Conservation (phyloP, 2,888 invertebrate species). For the Erynnis tages region DNA sequence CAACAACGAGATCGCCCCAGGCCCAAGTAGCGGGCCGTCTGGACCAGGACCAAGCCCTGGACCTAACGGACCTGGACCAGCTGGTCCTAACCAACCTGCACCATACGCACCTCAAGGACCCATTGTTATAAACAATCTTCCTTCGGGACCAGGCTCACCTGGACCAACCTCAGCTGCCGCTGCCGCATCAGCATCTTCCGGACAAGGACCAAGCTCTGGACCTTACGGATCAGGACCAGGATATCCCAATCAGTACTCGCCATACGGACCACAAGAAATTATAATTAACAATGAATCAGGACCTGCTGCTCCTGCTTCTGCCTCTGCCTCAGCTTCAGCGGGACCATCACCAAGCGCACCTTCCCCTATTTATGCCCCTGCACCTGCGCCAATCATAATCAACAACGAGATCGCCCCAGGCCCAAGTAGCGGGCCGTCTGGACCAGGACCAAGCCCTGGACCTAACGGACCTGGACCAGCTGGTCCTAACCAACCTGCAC, state of each 20-base stretch:
- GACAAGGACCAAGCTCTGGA: neutral
- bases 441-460: neutral
- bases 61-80: too few relatives aligned
- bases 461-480: too few relatives aligned
- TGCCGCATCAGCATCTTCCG: too few relatives aligned
- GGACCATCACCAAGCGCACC: neutral
- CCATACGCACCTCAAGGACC: neutral
- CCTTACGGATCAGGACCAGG: neutral
- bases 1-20: too few relatives aligned
- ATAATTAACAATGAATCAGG: neutral
- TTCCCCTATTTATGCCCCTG: too few relatives aligned
- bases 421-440: too few relatives aligned
- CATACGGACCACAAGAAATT: neutral
- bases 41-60: neutral
- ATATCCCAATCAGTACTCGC: neutral
- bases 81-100: neutral
- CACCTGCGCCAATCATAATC: neutral
- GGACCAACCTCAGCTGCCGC: too few relatives aligned
- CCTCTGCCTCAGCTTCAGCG: neutral
- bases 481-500: neutral
- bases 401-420: too few relatives aligned
- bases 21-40: too few relatives aligned
- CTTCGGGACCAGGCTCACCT: too few relatives aligned
- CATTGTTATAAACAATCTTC: too few relatives aligned
- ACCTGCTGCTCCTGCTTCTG: too few relatives aligned